Percentiles rank a stretch among this genome's conserved stretches.
Evolutionary conservation across 35 echinoderm and acorn worm species (phyloP).

Genomic region (Amphiura filiformis): DNA sequence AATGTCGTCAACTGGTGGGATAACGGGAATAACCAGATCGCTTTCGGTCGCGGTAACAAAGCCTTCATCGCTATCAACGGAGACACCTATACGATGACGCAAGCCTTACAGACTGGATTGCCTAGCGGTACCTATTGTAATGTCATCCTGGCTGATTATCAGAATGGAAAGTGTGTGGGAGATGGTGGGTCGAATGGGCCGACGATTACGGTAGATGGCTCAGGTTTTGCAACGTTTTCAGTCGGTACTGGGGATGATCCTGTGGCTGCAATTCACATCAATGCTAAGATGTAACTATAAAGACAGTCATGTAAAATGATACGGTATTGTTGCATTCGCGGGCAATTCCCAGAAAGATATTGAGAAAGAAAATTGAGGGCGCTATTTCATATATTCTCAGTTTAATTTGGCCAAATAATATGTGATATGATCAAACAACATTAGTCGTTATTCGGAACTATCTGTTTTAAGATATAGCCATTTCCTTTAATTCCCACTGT

Average conservation of each 20-base stretch:
- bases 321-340: no score
- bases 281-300: constrained; percentile 22
- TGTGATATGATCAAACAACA: no score
- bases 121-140: constrained; percentile 73
- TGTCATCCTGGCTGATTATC: constrained; percentile 42
- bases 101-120: constrained; percentile 55
- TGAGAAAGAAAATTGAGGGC: no score
- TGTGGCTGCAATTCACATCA: constrained; percentile 45
- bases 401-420: no score
- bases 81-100: background rate
- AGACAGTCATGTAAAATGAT: no score
- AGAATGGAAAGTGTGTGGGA: background rate
- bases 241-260: constrained; percentile 37
- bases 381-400: no score
- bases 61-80: constrained; percentile 69
- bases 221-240: constrained; percentile 34
- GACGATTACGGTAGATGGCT: constrained; percentile 26
- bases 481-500: no score
- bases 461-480: no score
- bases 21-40: constrained; percentile 60
- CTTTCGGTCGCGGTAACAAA: constrained; percentile 70
- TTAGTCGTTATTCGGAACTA: no score
- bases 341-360: no score
- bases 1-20: constrained; percentile 70
- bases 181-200: constrained; percentile 1